Base-by-base conservation (phyloP, 2,888 invertebrate genomes). In the Graphium colonna region DNA sequence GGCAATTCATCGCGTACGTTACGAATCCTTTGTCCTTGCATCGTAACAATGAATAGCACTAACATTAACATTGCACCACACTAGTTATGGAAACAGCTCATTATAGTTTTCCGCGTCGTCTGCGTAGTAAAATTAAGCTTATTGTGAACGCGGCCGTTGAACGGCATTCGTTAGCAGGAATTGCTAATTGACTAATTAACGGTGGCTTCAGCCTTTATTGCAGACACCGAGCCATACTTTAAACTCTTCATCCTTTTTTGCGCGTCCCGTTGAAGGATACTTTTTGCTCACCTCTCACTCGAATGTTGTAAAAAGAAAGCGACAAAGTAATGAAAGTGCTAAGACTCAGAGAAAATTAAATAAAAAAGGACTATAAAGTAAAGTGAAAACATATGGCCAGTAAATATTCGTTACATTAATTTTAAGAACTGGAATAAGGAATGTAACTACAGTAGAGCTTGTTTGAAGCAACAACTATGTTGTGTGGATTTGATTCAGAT, bases 111-210 rank as follows among this genome's bases (percentile, higher is more conserved):
- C 21, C 51, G 41, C 41, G 45, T 51, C 46, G 46, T 38, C 42
- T 51, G 15, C 13, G 21, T 52, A 36, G 10, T 52, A 36, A 52
- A 46, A 46, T 46, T 42, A 42, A 47, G 26, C 41, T 18, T 15
- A 43, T 38, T 52, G 52, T 47, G n/a, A 28, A 9, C 48, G 15
- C 26, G 18, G 0, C 38, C 26, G 18, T 18, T 33, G 18, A 16
- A 28, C 45, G 12, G 40, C 39, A 26, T 36, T 42, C 47, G 42
- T 52, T 52, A 52, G 38, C 26, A 36, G 42, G 52, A 52, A 52
- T 47, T 18, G 21, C 31, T 52, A 47, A 52, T 52, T 52, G 52
- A 26, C 12, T 52, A 52, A 52, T 52, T 52, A 52, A 52, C 46
- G 33, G 41, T 46, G 46, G 46, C 41, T 41, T 36, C 31, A 13